Conservation (phyloP, 2,797 vertebrate genomes). For the Microctenopoma steveboyesi region DNA sequence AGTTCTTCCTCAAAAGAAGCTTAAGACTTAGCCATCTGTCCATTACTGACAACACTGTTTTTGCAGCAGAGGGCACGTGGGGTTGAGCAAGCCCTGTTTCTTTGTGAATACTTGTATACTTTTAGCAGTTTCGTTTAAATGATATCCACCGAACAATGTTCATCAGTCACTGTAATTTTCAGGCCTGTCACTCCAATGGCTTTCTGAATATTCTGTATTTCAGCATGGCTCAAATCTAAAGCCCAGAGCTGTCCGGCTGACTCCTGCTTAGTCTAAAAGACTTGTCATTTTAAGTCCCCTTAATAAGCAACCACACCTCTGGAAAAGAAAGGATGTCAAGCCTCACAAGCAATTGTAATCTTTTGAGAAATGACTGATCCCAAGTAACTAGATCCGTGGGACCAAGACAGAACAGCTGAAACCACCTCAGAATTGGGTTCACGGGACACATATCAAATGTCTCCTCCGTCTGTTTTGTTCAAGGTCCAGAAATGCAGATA, state of each 20-base stretch:
- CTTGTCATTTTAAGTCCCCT: conserved; percentile 30
- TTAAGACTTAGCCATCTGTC: conserved; percentile 37
- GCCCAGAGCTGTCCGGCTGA: conserved; percentile 20
- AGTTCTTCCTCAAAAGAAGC: conserved; percentile 53
- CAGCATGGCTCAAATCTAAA: conserved; percentile 37
- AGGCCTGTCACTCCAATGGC: conserved; percentile 21
- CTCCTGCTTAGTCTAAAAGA: conserved; percentile 34
- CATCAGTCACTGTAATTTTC: conserved; percentile 18
- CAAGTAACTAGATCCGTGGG: conserved; percentile 41
- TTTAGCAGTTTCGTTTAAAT: conserved; percentile 31
- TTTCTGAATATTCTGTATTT: conserved; percentile 20
- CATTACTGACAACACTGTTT: conserved; percentile 43
- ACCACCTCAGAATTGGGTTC: conserved; percentile 47
- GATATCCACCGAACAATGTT: conserved; percentile 21
- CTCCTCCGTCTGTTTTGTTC: conserved; percentile 46
- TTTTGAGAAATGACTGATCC: conserved; percentile 53
- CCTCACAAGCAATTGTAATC: conserved; percentile 41
- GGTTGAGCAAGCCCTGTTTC: conserved; percentile 45
- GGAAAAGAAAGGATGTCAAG: conserved; percentile 28
- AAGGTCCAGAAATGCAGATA: conserved; percentile 54
- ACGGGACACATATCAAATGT: conserved; percentile 50
- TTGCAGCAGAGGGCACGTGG: conserved; percentile 57
- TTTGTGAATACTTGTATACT: neutral
- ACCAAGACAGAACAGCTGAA: conserved; percentile 35
- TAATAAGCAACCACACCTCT: conserved; percentile 15